Evolutionary conservation across 2,888 invertebrate genomes (phyloP).

Genomic region (Epistrophe grossulariae): DNA sequence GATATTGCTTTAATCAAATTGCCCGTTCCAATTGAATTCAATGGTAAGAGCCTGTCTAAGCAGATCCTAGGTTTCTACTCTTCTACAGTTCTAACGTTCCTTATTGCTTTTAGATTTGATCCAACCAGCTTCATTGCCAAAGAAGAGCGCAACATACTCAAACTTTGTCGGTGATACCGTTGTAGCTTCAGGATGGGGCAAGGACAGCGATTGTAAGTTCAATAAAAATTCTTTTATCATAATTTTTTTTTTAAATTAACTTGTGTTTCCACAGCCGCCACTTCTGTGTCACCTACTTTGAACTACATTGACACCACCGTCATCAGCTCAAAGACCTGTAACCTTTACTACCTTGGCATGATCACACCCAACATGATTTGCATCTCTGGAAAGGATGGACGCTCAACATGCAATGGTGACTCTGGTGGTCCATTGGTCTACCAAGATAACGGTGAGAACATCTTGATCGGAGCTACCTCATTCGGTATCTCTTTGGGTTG

Average conservation of each 20-base stretch:
- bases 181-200: constrained; percentile 78
- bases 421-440: constrained; percentile 81
- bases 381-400: constrained; percentile 80
- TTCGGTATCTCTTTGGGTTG: constrained; percentile 79
- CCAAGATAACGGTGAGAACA: background rate
- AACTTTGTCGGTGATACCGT: constrained; percentile 76
- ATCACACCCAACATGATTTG: constrained; percentile 81
- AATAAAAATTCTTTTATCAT: background rate
- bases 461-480: constrained; percentile 80
- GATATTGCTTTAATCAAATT: constrained; percentile 80
- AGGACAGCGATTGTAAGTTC: constrained; percentile 74
- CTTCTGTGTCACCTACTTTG: constrained; percentile 76
- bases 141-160: constrained; percentile 61
- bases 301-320: constrained; percentile 78
- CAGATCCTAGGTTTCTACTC: background rate
- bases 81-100: background rate
- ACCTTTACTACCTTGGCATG: constrained; percentile 71
- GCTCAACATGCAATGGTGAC: constrained; percentile 81
- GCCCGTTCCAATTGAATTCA: constrained; percentile 75
- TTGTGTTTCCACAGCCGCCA: constrained; percentile 34
- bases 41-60: constrained; percentile 35
- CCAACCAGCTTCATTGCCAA: constrained; percentile 77
- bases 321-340: constrained; percentile 77
- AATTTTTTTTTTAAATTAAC: background rate
- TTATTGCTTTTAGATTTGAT: constrained; percentile 66